Evolutionary conservation across 2,113 vertebrate genomes (phyloP), one percentile per base, ranked within the genome.

Genomic region (Amphiprion percula): DNA sequence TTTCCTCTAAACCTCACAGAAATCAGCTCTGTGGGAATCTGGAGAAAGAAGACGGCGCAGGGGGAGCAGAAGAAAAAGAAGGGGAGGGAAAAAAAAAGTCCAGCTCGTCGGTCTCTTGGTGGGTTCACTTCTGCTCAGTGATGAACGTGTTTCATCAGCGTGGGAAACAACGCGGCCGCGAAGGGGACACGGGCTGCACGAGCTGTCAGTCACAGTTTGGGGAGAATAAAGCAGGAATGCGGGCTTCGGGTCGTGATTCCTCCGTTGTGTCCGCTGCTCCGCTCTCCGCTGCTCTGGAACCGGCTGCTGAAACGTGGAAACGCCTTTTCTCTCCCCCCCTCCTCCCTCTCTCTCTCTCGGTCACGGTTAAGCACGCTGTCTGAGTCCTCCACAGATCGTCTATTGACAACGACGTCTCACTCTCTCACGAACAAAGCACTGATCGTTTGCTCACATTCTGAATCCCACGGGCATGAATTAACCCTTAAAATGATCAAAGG

Each of bases 251-350:
- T 80, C 74, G 79, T 79, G 88, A 73, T 15, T 76, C 62, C 63
- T 54, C 78, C 37, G 56, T 47, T 26, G 54, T n/a, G 69, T 49
- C 52, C 54, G 37, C 44, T 17, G 68, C 65, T 10, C 6, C 10
- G 24, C 49, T 54, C 61, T 79, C 59, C 11, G 59, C 86, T 82
- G 83, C 71, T 85, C 56, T 86, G 70, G 83, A 83, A 77, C 92
- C 92, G 90, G 92, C 85, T 78, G 83, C 82, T 80, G 67, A 64
- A 78, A 55, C 81, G 79, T 90, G 94, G 93, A 95, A 90, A 94
- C 93, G 93, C 94, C 93, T 94, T 91, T 90, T 87, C 83, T 71
- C 87, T 55, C 85, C 64, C 69, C 59, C 79, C 68, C 73, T 54
- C 79, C 59, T 63, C 77, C 82, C 63, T 64, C 69, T 70, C 28